Evolutionary conservation across 2,888 invertebrate genomes (phyloP).

Genomic region (Pammene aurita): DNA sequence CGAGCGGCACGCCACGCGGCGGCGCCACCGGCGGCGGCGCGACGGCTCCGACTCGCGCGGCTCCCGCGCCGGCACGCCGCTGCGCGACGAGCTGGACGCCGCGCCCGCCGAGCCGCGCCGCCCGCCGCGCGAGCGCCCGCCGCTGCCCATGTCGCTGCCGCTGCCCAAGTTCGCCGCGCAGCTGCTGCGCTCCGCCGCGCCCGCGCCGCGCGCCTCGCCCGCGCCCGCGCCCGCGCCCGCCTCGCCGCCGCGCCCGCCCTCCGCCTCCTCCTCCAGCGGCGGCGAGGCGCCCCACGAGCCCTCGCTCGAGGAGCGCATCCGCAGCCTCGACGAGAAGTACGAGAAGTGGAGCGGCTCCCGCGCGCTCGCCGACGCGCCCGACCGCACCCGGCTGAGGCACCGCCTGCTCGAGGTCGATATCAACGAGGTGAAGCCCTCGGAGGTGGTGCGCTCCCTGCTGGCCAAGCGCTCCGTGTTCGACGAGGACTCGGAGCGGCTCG

Average conservation of each 20-base stretch:
- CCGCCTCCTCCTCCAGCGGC: conserved; percentile 89
- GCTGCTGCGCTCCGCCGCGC: conserved; percentile 81
- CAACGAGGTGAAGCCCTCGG: conserved; percentile 94
- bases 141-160: conserved; percentile 91
- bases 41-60: conserved; percentile 82
- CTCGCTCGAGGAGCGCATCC: conserved; percentile 93
- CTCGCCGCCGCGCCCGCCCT: conserved; percentile 87
- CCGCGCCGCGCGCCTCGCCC: conserved; percentile 73
- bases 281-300: conserved; percentile 89
- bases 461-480: conserved; percentile 97
- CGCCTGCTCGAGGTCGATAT: conserved; percentile 91
- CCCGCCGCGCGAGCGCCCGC: conserved; percentile 84
- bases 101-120: conserved; percentile 89
- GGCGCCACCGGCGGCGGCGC: conserved; percentile 77
- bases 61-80: conserved; percentile 92
- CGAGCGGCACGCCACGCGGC: conserved; percentile 64
- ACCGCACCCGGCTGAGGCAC: conserved; percentile 85
- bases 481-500: conserved; percentile 96
- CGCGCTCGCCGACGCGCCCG: conserved; percentile 82
- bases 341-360: conserved; percentile 92
- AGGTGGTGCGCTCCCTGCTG: conserved; percentile 95
- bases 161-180: conserved; percentile 94
- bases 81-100: conserved; percentile 91
- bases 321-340: conserved; percentile 96
- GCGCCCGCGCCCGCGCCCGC: conserved; percentile 84